Base-by-base conservation (phyloP, 2,113 vertebrate genomes). In the Bothrops jararaca region DNA sequence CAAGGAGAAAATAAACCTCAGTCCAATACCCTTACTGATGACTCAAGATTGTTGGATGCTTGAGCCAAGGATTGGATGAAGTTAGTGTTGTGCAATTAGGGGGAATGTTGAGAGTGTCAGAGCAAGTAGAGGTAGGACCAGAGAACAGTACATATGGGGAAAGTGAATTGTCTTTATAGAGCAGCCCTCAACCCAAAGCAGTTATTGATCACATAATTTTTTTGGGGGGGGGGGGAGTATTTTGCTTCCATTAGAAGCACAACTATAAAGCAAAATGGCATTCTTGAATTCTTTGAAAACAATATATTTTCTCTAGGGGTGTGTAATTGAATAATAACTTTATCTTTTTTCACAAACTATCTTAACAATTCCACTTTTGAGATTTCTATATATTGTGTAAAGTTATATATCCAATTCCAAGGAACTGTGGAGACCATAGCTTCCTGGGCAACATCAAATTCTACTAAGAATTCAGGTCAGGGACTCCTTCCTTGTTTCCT, bases 381-480 rank as follows among this genome's bases (percentile, higher is more conserved):
- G 12, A 26, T 45, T 60, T 64, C 85, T n/a, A 39, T n/a, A 7
- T 64, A 60, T 87, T 85, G 6, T 0, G 3, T 39, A 52, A 34
- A 18, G 53, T 58, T 87, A 26, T 86, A 45, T 69, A 60, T 74
- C 69, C 60, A 80, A 60, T 94, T 95, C 50, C 48, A 89, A 94
- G 94, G 53, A 94, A 89, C 88, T 88, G 57, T 34, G 45, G 92
- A 93, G 90, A 85, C 92, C 58, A 50, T 85, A 93, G 94, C 95
- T 95, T 96, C 91, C 95, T 58, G 93, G 95, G 95, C 93, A 96
- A 95, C 95, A 96, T 95, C 96, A 95, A 95, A 95, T 94, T 95
- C 58, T 0, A 0, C 96, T 96, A 96, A 96, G 95, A 97, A 97
- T 97, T 97, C 97, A 97, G 96, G 97, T 97, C 96, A 97, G 96